A percentile compares a stretch with the other conserved stretches of the same genome.
Conservation (phyloP, 2,113 vertebrate species). For the Esox niger region DNA sequence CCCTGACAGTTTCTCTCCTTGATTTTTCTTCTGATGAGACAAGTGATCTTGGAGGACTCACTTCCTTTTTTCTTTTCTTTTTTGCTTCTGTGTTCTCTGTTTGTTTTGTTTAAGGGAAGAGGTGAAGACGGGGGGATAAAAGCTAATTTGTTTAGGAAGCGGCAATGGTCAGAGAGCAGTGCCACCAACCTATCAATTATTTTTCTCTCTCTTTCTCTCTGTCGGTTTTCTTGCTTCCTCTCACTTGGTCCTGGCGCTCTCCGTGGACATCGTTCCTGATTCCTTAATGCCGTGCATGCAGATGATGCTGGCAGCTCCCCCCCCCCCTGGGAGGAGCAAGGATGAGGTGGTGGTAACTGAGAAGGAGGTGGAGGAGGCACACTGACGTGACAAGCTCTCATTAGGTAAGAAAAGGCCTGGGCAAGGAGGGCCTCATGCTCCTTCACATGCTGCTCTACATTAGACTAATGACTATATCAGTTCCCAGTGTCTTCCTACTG, state of each 20-base stretch:
- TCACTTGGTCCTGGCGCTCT: constrained; percentile 46
- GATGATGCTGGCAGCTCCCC: constrained; percentile 51
- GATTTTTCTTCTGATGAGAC: constrained; percentile 29
- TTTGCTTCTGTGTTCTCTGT: constrained; percentile 33
- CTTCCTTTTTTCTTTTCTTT: constrained; percentile 56
- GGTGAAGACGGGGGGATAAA: constrained; percentile 28
- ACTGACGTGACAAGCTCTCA: constrained; percentile 68
- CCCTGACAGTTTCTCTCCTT: constrained; percentile 1
- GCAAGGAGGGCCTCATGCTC: constrained; percentile 51
- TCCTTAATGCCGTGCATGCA: constrained; percentile 61
- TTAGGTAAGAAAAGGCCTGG: constrained; percentile 74
- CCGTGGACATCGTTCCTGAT: constrained; percentile 43
- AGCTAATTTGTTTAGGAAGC: constrained; percentile 34
- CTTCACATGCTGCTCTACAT: constrained; percentile 48
- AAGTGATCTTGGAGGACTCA: constrained; percentile 61
- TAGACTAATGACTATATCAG: constrained; percentile 57
- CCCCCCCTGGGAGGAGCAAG: constrained; percentile 27
- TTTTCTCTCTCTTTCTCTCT: constrained; percentile 29
- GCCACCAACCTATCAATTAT: not conserved
- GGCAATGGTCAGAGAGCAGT: constrained; percentile 35
- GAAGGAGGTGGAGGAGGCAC: constrained; percentile 37
- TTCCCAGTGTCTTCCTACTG: constrained; percentile 45
- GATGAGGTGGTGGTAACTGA: constrained; percentile 37
- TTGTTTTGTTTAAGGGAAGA: constrained; percentile 26
- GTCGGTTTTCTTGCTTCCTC: constrained; percentile 41